These are phyloP conservation scores for Dendropsophus ebraccatus DNA, from an alignment of 2,113 vertebrate species.

Conservation along the genomic window DNA sequence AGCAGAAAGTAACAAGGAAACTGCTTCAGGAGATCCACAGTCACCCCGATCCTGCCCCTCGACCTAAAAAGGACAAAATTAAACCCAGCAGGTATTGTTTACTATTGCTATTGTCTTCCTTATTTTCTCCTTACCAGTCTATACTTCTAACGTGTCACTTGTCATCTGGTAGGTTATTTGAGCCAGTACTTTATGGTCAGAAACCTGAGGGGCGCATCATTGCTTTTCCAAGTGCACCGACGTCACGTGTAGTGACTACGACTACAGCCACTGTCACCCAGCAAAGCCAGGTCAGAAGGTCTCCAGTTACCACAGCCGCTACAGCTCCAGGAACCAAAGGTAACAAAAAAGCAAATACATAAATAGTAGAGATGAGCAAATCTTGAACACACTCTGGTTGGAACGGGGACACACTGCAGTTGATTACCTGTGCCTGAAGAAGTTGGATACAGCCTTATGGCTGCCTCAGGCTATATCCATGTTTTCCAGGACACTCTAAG, in stretches of 20 bases:
- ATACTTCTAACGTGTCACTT: not conserved
- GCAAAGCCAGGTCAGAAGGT: conserved; percentile 72
- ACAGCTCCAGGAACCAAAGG: conserved; percentile 75
- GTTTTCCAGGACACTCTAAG: no score
- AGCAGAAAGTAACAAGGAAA: conserved; percentile 78
- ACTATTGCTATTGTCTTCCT: not conserved
- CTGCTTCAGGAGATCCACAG: conserved; percentile 83
- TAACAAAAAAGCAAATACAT: conserved; percentile 38
- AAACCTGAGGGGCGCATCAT: conserved; percentile 85
- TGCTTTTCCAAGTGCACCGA: conserved; percentile 71
- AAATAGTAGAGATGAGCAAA: no score
- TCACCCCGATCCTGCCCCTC: conserved; percentile 69
- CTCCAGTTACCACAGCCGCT: conserved; percentile 72
- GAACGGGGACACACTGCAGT: no score
- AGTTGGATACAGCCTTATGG: no score
- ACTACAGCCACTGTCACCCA: conserved; percentile 62
- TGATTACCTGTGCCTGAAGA: no score
- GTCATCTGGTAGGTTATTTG: conserved; percentile 78
- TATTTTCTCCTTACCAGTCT: not conserved
- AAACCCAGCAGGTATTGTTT: conserved; percentile 82
- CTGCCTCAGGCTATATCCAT: no score
- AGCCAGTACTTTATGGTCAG: conserved; percentile 85
- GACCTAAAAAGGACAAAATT: conserved; percentile 76
- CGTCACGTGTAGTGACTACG: conserved; percentile 66
- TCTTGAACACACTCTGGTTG: no score